Evolutionary conservation across 1,140 invertebrate species (phyloP), one percentile per base, ranked within the genome.

Genomic region (Ditylenchus dipsaci): DNA sequence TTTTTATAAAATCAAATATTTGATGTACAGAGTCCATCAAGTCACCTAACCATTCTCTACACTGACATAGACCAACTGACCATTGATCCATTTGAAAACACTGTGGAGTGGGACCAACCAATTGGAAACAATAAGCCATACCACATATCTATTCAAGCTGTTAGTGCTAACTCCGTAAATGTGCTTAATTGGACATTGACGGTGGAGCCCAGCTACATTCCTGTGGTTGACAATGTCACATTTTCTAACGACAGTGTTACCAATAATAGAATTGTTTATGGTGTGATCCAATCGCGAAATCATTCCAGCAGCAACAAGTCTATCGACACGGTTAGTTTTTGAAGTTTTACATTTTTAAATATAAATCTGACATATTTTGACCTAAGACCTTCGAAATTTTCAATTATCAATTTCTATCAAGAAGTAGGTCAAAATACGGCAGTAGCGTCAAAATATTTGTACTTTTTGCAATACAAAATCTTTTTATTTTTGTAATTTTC

Each of bases 171-270:
- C 27, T 33, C 59, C 8, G 8, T 3, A n/a, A 61, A 19, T 27
- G 29, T 43, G 38, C 29, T 61, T 13, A 61, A 61, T 21, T 61
- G 59, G 59, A 33, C n/a, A 19, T 21, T 61, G 13, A 61, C 5
- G 3, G 59, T 61, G 38, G 38, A 30, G 29, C 59, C 59, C 59
- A 61, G n/a, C n/a, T 61, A 61, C 29, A 61, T 61, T 1, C 59
- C 59, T n/a, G 59, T 53, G 8, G 49, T 53, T 61, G 59, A 19
- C 3, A 61, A 61, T 33, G 38, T 61, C 19, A 61, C n/a, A 8
- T 8, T 21, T 43, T 29, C 29, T 27, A 13, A 61, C 59, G 26
- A 3, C 13, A 8, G n/a, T n/a, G 59, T n/a, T 19, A 26, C 59
- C 8, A 61, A 61, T 30, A 38, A 38, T 38, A 38, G 33, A 38